Conservation (phyloP, 2,113 vertebrate species). For the Psittacula cyanocephala region DNA sequence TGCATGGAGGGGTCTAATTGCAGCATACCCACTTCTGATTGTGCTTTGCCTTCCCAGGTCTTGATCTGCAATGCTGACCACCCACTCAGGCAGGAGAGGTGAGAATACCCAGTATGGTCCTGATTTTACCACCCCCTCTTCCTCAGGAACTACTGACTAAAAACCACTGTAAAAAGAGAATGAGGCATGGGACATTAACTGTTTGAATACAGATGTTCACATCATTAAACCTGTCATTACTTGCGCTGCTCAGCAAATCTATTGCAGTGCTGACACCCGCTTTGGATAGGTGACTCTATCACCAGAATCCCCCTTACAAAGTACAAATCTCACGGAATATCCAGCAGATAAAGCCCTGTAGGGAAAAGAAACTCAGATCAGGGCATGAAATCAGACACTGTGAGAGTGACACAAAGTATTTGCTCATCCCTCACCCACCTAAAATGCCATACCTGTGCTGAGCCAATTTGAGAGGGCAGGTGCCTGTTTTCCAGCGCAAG, state of each 20-base stretch:
- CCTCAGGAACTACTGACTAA: neutral
- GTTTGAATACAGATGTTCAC: neutral
- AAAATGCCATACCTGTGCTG: neutral
- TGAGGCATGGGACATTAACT: accelerated
- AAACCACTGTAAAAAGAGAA: neutral
- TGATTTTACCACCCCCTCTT: neutral
- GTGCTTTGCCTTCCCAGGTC: neutral
- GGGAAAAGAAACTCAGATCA: slow-evolving; percentile 8
- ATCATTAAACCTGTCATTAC: neutral
- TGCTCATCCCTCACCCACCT: neutral
- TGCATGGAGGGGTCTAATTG: neutral
- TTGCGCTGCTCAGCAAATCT: neutral
- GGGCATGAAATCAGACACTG: neutral
- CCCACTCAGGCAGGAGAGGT: neutral
- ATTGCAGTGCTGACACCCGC: neutral
- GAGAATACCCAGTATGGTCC: accelerated
- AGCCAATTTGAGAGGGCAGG: neutral
- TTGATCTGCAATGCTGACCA: neutral
- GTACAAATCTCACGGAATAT: neutral
- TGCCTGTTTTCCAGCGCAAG: neutral
- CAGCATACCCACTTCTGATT: neutral
- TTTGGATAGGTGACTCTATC: neutral
- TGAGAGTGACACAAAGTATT: neutral
- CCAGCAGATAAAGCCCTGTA: neutral
- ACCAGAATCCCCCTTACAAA: neutral